Conservation (phyloP, 2,797 vertebrate species). For the Cryptoblepharus egeriae region DNA sequence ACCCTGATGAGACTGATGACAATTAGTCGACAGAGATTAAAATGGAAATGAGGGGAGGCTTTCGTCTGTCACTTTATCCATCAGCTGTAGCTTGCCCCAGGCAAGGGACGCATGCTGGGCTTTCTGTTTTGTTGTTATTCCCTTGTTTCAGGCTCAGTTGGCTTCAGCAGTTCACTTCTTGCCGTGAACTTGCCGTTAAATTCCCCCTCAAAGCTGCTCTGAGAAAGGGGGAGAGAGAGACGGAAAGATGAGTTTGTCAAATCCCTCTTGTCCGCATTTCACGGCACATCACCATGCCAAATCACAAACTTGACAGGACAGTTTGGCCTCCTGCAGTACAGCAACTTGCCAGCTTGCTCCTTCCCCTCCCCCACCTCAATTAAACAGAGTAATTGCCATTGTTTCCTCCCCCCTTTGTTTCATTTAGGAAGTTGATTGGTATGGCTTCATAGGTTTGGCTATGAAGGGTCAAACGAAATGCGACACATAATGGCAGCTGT, state of each 20-base stretch:
- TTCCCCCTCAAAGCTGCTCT: conserved; percentile 58
- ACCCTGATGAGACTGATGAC: conserved; percentile 76
- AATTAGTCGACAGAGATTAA: conserved; percentile 78
- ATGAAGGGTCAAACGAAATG: background rate
- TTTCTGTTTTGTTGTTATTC: conserved; percentile 75
- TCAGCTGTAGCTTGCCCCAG: conserved; percentile 75
- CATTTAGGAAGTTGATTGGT: conserved; percentile 38
- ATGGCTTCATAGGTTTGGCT: background rate
- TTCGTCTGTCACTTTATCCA: conserved; percentile 76
- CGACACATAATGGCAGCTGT: background rate
- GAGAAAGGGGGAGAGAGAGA: background rate
- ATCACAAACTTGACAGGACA: background rate
- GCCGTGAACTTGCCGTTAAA: conserved; percentile 55
- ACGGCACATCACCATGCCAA: background rate
- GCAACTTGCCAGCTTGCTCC: background rate
- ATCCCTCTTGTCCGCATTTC: conserved; percentile 20
- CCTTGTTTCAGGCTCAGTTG: conserved; percentile 70
- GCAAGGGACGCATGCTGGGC: conserved; percentile 70
- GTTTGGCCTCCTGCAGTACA: conserved; percentile 17
- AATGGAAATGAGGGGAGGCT: conserved; percentile 75
- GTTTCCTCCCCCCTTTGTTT: conserved; percentile 43
- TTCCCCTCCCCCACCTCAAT: conserved; percentile 26
- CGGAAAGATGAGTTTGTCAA: conserved; percentile 36
- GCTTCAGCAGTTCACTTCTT: conserved; percentile 51
- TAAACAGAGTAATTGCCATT: conserved; percentile 16